Evolutionary conservation across 2,797 vertebrate genomes (phyloP).

Genomic region (Aeoliscus strigatus): DNA sequence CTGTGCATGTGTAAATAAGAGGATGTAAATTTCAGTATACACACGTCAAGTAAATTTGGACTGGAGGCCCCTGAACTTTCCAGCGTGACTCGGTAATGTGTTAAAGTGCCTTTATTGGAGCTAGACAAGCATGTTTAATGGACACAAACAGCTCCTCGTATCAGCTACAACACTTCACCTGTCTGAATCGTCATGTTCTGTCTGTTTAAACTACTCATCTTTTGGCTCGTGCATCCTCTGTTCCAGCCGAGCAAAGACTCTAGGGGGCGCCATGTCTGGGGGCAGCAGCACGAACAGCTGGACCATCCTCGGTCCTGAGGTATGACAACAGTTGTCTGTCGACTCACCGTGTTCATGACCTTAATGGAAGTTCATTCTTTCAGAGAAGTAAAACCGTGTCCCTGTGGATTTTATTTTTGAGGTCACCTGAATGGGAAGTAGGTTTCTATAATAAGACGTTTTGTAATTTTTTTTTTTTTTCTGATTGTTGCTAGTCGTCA

Average conservation of each 20-base stretch:
- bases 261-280: constrained; percentile 80
- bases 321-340: constrained; percentile 46
- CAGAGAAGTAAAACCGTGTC: constrained; percentile 18
- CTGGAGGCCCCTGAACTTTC: not conserved
- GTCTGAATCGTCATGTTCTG: no score
- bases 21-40: constrained; percentile 38
- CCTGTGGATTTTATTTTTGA: constrained; percentile 39
- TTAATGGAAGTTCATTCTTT: constrained; percentile 26
- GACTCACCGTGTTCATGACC: constrained; percentile 14
- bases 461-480: constrained; percentile 5
- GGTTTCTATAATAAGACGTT: constrained; percentile 33
- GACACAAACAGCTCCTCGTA: no score
- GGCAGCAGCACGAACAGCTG: constrained; percentile 74
- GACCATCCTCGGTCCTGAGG: constrained; percentile 82
- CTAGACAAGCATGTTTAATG: no score
- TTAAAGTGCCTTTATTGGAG: no score
- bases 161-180: no score
- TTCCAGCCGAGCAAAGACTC: constrained; percentile 65
- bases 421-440: constrained; percentile 47
- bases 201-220: no score
- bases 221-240: constrained; percentile 11
- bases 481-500: no score
- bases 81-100: no score
- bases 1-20: constrained; percentile 26
- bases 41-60: not conserved